A percentile compares a stretch with the other conserved stretches of the same genome.
Evolutionary conservation across 2,888 invertebrate genomes (phyloP).

Genomic region (Caenorhabditis macrosperma): DNA sequence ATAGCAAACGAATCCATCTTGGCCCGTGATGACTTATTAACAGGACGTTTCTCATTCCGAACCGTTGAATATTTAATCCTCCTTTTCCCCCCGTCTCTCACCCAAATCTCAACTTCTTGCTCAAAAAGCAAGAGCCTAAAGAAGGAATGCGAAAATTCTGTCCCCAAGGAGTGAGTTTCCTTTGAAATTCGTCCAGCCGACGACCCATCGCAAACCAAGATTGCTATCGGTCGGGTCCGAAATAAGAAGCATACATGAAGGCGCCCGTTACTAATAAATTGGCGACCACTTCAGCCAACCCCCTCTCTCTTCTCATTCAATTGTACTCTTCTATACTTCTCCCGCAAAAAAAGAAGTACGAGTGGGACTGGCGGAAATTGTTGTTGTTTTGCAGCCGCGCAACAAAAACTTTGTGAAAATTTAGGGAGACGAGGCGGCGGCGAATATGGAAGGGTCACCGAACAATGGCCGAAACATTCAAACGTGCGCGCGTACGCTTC

Average conservation of each 20-base stretch:
- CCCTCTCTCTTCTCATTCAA: constrained; percentile 21
- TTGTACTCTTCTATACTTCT: constrained; percentile 22
- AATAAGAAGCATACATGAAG: constrained; percentile 5
- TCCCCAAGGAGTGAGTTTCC: constrained; percentile 41
- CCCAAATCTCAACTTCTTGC: constrained; percentile 32
- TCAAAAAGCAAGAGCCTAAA: constrained; percentile 20
- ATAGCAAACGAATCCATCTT: constrained; percentile 46
- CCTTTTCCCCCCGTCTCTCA: background rate
- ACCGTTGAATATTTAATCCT: constrained; percentile 36
- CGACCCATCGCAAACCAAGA: constrained; percentile 28
- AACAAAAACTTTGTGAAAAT: constrained; percentile 44
- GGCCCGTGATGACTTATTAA: constrained; percentile 47
- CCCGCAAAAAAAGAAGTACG: constrained; percentile 23
- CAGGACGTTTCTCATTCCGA: constrained; percentile 25
- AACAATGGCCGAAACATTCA: constrained; percentile 41
- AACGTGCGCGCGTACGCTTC: constrained; percentile 47
- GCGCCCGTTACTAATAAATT: constrained; percentile 51
- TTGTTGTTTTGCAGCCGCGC: constrained; percentile 46
- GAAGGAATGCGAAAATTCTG: constrained; percentile 31
- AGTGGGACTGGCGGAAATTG: constrained; percentile 23
- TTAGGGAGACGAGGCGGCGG: constrained; percentile 7
- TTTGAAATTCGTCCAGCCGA: constrained; percentile 1
- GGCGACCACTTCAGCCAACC: constrained; percentile 32
- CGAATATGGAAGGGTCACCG: constrained; percentile 10
- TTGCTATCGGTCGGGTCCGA: constrained; percentile 33